Evolutionary conservation across 2,888 invertebrate species (phyloP), one percentile per base, ranked within the genome.

Genomic region (Lycocerus yunnanus): DNA sequence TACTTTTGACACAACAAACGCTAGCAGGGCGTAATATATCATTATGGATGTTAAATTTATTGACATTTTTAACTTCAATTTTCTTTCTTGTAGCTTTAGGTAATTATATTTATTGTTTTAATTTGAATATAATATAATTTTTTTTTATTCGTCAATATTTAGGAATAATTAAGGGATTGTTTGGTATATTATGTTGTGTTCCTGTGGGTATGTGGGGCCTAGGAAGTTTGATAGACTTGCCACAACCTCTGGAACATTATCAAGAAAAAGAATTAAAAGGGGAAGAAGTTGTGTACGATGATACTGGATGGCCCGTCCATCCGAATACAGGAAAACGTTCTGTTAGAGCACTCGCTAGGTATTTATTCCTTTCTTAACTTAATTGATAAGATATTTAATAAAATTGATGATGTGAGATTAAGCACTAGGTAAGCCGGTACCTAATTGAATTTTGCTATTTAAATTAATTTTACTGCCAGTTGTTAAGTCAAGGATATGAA

Each of bases 341-440:
- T 13, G 88, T 89, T 18, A 81, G 88, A 76, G 80, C 84, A n/a
- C 72, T 87, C 15, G 81, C 86, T 21, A 83, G 80, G 86, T 86
- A 83, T 74, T 71, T 70, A 71, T 58, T 21, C 18, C 43, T 65
- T 69, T 15, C 6, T 5, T 43, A 13, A n/a, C n/a, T n/a, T n/a
- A n/a, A n/a, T n/a, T n/a, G n/a, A n/a, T n/a, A n/a, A n/a, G n/a
- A n/a, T n/a, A n/a, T n/a, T n/a, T n/a, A n/a, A n/a, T n/a, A n/a
- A n/a, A n/a, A n/a, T n/a, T n/a, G n/a, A n/a, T n/a, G n/a, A n/a
- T n/a, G n/a, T n/a, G n/a, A n/a, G n/a, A n/a, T n/a, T n/a, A n/a
- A n/a, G n/a, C n/a, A n/a, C n/a, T n/a, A n/a, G n/a, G n/a, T n/a
- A n/a, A n/a, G n/a, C n/a, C n/a, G n/a, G n/a, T n/a, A n/a, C n/a